Percentiles rank a stretch among this genome's conserved stretches.
These are phyloP conservation scores for Anolis apletophallus DNA, from an alignment of 2,797 vertebrate species.

Conservation along the genomic window DNA sequence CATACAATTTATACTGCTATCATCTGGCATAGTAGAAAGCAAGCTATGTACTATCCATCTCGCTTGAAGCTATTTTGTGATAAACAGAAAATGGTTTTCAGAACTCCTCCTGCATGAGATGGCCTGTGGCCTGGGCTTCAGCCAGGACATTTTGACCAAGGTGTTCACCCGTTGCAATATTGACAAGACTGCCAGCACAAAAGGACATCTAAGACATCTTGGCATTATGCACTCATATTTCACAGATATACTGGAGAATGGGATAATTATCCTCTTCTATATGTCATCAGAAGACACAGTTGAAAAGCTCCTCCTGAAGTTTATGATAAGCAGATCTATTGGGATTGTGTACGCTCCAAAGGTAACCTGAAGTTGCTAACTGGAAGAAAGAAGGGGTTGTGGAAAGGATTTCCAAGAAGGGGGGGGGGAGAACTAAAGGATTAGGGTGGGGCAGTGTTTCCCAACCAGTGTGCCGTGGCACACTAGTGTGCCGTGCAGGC, in stretches of 20 bases:
- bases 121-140: neutral
- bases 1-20: neutral
- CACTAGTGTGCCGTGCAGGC: too few species aligned
- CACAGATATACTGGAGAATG: constrained; percentile 1
- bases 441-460: neutral
- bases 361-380: constrained; percentile 33
- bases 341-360: constrained; percentile 6
- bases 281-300: neutral
- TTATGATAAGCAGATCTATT: neutral
- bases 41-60: neutral
- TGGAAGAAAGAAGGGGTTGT: neutral
- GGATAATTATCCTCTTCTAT: neutral
- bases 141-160: constrained; percentile 4
- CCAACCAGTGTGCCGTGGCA: too few species aligned
- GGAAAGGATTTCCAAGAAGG: constrained; percentile 54
- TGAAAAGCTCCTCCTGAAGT: neutral
- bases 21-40: neutral
- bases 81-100: constrained; percentile 15
- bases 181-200: constrained; percentile 21
- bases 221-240: constrained; percentile 1
- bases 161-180: neutral
- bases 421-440: neutral
- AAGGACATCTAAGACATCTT: neutral
- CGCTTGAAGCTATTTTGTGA: neutral
- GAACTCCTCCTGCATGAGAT: neutral